Conservation (phyloP, 2,797 vertebrate species). For the Sebastes umbrosus region DNA sequence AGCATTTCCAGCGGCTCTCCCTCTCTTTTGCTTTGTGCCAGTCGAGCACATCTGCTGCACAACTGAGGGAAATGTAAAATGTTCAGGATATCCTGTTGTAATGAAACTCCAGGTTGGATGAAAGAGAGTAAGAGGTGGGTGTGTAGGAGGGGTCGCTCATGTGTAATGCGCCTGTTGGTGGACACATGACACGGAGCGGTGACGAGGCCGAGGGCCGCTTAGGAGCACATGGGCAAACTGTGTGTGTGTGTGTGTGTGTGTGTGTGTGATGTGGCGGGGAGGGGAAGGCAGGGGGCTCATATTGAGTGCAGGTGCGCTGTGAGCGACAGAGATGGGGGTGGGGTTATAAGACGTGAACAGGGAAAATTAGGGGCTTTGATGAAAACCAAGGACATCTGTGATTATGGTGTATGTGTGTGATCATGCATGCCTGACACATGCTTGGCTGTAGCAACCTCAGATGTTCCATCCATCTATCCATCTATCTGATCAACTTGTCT, state of each 20-base stretch:
- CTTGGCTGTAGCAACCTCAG: constrained; percentile 36
- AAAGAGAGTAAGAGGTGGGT: constrained; percentile 55
- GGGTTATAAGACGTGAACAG: constrained; percentile 58
- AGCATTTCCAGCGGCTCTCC: constrained; percentile 35
- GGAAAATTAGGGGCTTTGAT: constrained; percentile 75
- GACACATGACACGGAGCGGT: constrained; percentile 52
- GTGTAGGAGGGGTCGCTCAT: constrained; percentile 56
- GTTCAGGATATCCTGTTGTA: constrained; percentile 82
- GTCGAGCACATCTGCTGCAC: constrained; percentile 76
- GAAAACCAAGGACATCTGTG: constrained; percentile 69
- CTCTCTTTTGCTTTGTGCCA: constrained; percentile 51
- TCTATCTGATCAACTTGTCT: background rate
- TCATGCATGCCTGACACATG: constrained; percentile 47
- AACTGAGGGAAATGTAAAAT: constrained; percentile 79
- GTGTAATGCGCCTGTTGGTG: constrained; percentile 58
- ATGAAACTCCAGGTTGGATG: constrained; percentile 72
- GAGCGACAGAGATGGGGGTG: constrained; percentile 42
- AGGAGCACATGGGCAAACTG: constrained; percentile 36
- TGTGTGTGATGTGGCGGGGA: constrained; percentile 40
- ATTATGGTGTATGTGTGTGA: constrained; percentile 58
- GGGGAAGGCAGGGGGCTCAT: constrained; percentile 54
- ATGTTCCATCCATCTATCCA: constrained; percentile 18
- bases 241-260: background rate
- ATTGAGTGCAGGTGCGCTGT: constrained; percentile 73
- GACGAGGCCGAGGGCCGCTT: constrained; percentile 33